A percentile compares a stretch with the other conserved stretches of the same genome.
These are phyloP conservation scores for Bostrychus sinensis DNA, from an alignment of 2,113 vertebrate genomes.

Conservation along the genomic window DNA sequence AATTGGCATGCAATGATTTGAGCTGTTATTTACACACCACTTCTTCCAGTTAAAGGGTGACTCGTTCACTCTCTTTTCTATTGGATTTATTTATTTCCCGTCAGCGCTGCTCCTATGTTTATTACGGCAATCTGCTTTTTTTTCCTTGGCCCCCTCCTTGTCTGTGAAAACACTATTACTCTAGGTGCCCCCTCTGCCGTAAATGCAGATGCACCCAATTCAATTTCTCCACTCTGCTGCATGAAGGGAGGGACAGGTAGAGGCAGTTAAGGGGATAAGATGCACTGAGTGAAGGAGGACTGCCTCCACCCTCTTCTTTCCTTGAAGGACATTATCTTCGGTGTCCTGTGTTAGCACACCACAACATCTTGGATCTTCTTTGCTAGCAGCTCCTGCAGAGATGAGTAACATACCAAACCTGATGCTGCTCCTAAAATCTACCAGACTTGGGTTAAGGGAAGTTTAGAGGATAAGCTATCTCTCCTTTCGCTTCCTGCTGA, in stretches of 20 bases:
- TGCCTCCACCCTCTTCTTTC: conserved; percentile 22
- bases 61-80: conserved; percentile 52
- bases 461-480: no score
- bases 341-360: conserved; percentile 21
- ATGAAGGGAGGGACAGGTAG: conserved; percentile 22
- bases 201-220: conserved; percentile 61
- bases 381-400: conserved; percentile 45
- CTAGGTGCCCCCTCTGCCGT: conserved; percentile 27
- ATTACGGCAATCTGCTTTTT: conserved; percentile 66
- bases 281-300: background rate
- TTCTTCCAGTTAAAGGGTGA: conserved; percentile 51
- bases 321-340: conserved; percentile 53
- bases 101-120: conserved; percentile 53
- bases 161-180: conserved; percentile 60
- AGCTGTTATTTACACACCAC: conserved; percentile 66
- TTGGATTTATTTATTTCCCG: conserved; percentile 67
- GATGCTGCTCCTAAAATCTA: no score
- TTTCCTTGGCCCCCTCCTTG: conserved; percentile 18
- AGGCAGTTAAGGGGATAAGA: background rate
- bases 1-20: conserved; percentile 64
- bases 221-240: conserved; percentile 51
- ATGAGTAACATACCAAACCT: no score
- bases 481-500: no score
- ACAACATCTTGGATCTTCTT: conserved; percentile 36
- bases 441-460: no score